These are phyloP conservation scores for Zygaena filipendulae DNA, from an alignment of 2,888 invertebrate genomes.

Conservation along the genomic window DNA sequence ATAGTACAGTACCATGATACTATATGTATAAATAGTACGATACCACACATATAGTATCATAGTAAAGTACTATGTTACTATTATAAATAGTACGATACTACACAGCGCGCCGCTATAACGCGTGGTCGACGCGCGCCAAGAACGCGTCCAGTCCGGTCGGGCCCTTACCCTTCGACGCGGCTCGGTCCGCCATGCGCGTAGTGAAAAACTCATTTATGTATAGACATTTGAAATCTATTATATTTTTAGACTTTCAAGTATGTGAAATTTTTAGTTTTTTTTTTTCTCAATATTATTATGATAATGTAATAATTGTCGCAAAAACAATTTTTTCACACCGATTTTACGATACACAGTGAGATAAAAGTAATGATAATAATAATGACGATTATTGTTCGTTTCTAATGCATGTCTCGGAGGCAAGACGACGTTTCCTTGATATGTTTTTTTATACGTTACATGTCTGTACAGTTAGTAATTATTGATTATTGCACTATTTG, in stretches of 20 bases:
- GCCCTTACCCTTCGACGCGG: constrained; percentile 29
- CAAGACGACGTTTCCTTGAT: constrained; percentile 42
- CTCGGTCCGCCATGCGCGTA: constrained; percentile 32
- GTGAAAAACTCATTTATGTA: constrained; percentile 63
- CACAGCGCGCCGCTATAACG: no score
- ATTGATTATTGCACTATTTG: constrained; percentile 53
- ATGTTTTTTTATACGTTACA: constrained; percentile 36
- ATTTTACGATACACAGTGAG: constrained; percentile 53
- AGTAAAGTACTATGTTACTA: no score
- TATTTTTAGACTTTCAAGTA: constrained; percentile 65
- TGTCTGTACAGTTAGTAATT: constrained; percentile 63
- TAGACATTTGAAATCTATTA: constrained; percentile 67
- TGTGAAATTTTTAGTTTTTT: constrained; percentile 63
- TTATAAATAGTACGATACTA: no score
- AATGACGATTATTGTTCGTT: constrained; percentile 54
- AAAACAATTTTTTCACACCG: constrained; percentile 51
- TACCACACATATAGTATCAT: no score
- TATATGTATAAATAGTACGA: no score
- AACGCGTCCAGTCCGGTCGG: no score
- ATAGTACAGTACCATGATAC: no score
- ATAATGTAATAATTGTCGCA: no score
- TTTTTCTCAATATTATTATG: no score
- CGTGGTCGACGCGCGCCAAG: no score
- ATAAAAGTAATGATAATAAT: no score
- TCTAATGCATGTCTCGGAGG: no score